Conservation (phyloP, 2,113 vertebrate species). For the Zosterops lateralis region DNA sequence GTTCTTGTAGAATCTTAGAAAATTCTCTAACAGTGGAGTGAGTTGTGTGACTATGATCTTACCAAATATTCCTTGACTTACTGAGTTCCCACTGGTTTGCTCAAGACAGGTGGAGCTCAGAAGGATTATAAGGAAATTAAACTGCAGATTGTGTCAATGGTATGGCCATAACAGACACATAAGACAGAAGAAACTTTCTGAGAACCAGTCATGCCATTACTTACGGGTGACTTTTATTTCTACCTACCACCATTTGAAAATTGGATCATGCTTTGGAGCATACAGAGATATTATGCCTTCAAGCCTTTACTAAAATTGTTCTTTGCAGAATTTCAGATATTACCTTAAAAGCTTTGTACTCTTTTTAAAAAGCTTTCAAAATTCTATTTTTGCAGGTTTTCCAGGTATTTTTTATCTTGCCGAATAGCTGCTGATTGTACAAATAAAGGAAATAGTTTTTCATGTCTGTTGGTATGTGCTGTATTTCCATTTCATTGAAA, state of each 20-base stretch:
- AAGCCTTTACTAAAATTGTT: neutral
- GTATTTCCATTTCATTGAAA: neutral
- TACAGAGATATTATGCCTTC: neutral
- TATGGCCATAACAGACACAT: neutral
- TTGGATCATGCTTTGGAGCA: neutral
- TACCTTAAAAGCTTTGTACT: neutral
- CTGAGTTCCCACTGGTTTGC: neutral
- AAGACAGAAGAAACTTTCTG: neutral
- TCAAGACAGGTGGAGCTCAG: neutral
- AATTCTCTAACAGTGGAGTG: neutral
- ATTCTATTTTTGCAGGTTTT: neutral
- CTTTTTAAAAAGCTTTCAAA: neutral
- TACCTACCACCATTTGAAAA: neutral
- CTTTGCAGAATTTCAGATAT: neutral
- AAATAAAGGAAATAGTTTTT: neutral
- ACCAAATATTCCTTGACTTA: neutral
- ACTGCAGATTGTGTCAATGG: neutral
- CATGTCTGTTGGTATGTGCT: neutral
- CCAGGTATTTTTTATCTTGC: neutral
- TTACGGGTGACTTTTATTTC: neutral
- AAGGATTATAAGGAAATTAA: neutral
- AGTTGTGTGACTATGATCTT: neutral
- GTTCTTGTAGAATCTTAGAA: neutral
- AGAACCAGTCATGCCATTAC: neutral
- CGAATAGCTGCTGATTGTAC: neutral